Base-by-base conservation (phyloP, 2,797 vertebrate genomes). In the Pygocentrus nattereri region DNA sequence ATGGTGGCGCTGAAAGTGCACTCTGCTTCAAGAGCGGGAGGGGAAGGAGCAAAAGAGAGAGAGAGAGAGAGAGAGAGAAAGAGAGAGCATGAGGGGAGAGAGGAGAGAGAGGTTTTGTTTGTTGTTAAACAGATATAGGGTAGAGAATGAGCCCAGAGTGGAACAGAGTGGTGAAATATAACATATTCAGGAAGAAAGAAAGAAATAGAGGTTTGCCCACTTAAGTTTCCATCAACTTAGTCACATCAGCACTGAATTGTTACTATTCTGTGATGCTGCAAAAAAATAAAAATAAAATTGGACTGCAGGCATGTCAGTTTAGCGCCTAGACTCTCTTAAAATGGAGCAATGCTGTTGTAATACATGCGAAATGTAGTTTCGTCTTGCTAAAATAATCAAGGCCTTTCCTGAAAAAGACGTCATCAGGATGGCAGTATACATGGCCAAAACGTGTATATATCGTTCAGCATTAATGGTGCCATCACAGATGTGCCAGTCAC, bases 1-100 rank as follows among this genome's bases (percentile, higher is more conserved):
- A 90, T 93, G 93, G 93, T 92, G 96, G 95, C 94, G 92, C 93
- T 92, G 90, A 27, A 70, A 79, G 76, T 65, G 80, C 83, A 82
- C 76, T 81, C 58, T 41, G 54, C 38, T 75, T 74, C 67, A 92
- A 91, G 31, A 70, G 64, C 38, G 30, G 49, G 67, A 54, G 80
- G 79, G 44, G 61, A 27, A 80, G 70, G 90, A 87, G 90, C 91
- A 88, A 84, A 84, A 83, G 87, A 19, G 82, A 90, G 92, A 88
- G 85, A 88, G 90, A 13, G 8, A 47, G 10, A 44, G 38, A 67
- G 10, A 69, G 19, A 23, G 87, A 89, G 70, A 82, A 30, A 21
- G 64, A 69, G 56, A 56, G 52, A 79, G 68, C 81, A 78, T 59
- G 78, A 85, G 15, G 10, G n/a, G 5, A 50, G 78, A 85, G 15